A percentile compares a stretch with the other conserved stretches of the same genome.
Conservation (phyloP, 2,888 invertebrate genomes). For the Stratiomys singularior region DNA sequence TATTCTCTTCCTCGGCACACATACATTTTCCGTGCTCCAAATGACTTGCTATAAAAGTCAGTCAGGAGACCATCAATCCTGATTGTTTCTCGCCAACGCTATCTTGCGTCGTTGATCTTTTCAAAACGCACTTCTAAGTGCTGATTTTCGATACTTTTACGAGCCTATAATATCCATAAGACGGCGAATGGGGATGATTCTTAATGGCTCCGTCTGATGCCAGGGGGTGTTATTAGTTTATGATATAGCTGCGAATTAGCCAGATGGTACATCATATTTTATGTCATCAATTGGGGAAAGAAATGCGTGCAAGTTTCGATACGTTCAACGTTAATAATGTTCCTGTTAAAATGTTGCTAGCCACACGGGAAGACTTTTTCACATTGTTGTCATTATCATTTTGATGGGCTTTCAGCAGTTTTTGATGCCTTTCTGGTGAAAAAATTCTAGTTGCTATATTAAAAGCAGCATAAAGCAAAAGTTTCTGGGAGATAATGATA, state of each 20-base stretch:
- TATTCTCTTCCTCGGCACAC: neutral
- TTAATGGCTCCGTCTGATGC: slow-evolving; percentile 18
- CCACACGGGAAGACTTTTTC: neutral
- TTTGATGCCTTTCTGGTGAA: slow-evolving; percentile 8
- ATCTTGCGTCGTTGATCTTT: neutral
- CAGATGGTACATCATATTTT: slow-evolving; percentile 44
- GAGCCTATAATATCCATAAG: slow-evolving; percentile 36
- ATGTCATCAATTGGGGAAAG: neutral
- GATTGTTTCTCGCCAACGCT: slow-evolving; percentile 20
- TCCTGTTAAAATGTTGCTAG: neutral
- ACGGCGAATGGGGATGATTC: slow-evolving; percentile 14
- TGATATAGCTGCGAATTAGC: slow-evolving; percentile 48
- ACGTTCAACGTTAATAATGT: slow-evolving; percentile 3
- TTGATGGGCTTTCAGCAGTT: slow-evolving; percentile 41
- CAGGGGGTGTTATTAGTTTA: slow-evolving; percentile 46
- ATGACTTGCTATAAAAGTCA: slow-evolving; percentile 37
- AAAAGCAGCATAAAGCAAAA: too few relatives aligned
- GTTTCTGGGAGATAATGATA: too few relatives aligned
- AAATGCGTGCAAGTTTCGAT: slow-evolving; percentile 5
- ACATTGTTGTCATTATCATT: slow-evolving; percentile 8
- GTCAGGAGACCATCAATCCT: slow-evolving; percentile 25
- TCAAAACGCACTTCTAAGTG: slow-evolving; percentile 42
- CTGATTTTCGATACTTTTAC: slow-evolving; percentile 48
- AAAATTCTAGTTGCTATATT: too few relatives aligned
- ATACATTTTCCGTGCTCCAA: slow-evolving; percentile 20